phyloP scores from a whole-genome alignment of 2,113 vertebrate genomes.

The Lepus timidus region DNA sequence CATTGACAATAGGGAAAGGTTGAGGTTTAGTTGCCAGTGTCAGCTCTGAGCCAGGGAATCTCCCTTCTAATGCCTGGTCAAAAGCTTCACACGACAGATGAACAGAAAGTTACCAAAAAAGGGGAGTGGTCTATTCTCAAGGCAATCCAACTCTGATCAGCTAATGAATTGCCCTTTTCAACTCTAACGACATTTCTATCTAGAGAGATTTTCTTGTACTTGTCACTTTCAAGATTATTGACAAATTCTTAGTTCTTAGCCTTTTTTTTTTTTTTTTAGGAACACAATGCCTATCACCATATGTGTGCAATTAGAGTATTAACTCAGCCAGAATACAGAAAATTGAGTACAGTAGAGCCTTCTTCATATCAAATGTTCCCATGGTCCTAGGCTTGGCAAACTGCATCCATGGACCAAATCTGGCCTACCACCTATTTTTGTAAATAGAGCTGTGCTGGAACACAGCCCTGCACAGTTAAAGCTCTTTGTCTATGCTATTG shows the following conservation, averaged over 20 bases:
- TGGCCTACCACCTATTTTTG: background rate
- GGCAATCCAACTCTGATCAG: slow-evolving; percentile 51
- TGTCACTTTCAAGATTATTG: slow-evolving; percentile 70
- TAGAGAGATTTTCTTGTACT: slow-evolving; percentile 52
- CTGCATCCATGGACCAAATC: background rate
- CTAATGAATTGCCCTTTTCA: slow-evolving; percentile 73
- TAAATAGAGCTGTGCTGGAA: background rate
- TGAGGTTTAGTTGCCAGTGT: background rate
- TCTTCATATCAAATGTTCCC: background rate
- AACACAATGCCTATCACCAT: background rate
- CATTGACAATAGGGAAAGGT: slow-evolving; percentile 15
- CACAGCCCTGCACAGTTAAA: no score
- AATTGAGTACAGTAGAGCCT: background rate
- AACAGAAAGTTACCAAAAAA: slow-evolving; percentile 61
- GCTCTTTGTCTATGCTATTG: background rate
- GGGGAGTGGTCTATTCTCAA: background rate
- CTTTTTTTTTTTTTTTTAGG: background rate
- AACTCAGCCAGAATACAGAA: background rate
- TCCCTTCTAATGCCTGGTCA: slow-evolving; percentile 43
- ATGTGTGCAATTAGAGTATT: background rate
- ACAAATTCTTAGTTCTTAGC: slow-evolving; percentile 1
- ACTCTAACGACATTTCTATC: slow-evolving; percentile 59
- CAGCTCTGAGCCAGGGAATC: slow-evolving; percentile 58
- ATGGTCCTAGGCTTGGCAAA: background rate
- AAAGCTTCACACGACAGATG: slow-evolving; percentile 54